phyloP scores from a whole-genome alignment of 2,113 vertebrate species.

The Odontesthes bonariensis region DNA sequence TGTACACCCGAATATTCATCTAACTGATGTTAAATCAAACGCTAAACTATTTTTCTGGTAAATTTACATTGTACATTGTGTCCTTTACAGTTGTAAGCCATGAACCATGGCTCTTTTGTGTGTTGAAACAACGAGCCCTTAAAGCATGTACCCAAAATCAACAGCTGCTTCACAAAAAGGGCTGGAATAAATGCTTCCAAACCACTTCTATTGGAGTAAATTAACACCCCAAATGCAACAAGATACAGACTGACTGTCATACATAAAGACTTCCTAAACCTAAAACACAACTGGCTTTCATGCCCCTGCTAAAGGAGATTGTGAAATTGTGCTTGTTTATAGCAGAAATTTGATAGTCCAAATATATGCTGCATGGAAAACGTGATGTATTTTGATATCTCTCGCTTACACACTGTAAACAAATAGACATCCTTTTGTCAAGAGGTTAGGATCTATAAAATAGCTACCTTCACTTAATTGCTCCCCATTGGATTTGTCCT shows the following conservation, averaged over 20 bases:
- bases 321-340: neutral
- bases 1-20: no score
- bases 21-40: no score
- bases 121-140: neutral
- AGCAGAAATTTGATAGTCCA: neutral
- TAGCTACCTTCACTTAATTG: constrained; percentile 38
- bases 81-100: neutral
- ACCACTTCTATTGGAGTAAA: neutral
- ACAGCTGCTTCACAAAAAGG: neutral
- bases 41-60: no score
- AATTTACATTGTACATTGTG: neutral
- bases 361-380: neutral
- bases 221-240: no score
- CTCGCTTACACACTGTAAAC: constrained; percentile 4
- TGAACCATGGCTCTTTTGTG: neutral
- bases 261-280: neutral
- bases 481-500: constrained; percentile 34
- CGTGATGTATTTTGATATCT: neutral
- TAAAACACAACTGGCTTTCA: neutral
- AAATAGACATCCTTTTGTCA: constrained; percentile 10
- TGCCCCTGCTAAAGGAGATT: neutral
- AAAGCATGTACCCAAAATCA: neutral
- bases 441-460: constrained; percentile 27
- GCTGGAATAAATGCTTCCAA: neutral
- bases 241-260: neutral